Conservation (phyloP, 2,797 vertebrate genomes). For the Poecile montanus region DNA sequence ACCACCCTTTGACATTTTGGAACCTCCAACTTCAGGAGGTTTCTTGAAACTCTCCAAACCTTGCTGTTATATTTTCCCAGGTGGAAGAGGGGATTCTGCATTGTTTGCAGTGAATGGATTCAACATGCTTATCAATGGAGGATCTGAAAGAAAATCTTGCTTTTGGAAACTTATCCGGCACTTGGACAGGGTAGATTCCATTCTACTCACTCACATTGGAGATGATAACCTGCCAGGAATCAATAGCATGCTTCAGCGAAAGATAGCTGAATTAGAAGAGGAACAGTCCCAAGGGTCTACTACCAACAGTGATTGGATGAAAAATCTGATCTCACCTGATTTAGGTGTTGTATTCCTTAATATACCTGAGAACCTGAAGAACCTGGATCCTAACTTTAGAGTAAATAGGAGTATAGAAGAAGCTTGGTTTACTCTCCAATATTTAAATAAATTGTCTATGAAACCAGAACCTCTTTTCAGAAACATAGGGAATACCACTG, state of each 20-base stretch:
- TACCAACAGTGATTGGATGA: slow-evolving; percentile 93
- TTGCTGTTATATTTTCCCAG: slow-evolving; percentile 96
- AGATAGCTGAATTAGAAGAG: slow-evolving; percentile 90
- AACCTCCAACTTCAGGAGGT: slow-evolving; percentile 92
- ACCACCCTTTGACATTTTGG: slow-evolving; percentile 92
- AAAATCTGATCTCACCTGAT: slow-evolving; percentile 96
- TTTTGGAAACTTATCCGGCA: slow-evolving; percentile 97
- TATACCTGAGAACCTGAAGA: slow-evolving; percentile 88
- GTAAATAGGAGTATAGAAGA: slow-evolving; percentile 89
- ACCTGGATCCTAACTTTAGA: slow-evolving; percentile 83
- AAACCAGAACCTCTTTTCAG: slow-evolving; percentile 89
- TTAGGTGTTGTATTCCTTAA: slow-evolving; percentile 93
- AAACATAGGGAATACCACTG: slow-evolving; percentile 85
- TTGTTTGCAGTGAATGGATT: slow-evolving; percentile 95
- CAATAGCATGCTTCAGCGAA: slow-evolving; percentile 93
- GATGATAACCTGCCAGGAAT: slow-evolving; percentile 94
- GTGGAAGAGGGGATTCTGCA: slow-evolving; percentile 90
- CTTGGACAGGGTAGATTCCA: slow-evolving; percentile 92
- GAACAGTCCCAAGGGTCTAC: slow-evolving; percentile 93
- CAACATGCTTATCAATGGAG: slow-evolving; percentile 96
- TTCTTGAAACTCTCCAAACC: slow-evolving; percentile 96
- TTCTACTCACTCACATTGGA: slow-evolving; percentile 92
- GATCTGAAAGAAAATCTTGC: slow-evolving; percentile 93
- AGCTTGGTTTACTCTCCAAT: slow-evolving; percentile 86
- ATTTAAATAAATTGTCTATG: slow-evolving; percentile 88